A percentile compares a stretch with the other conserved stretches of the same genome.
phyloP scores from a whole-genome alignment of 2,888 invertebrate species.

The Pherbina coryleti region DNA sequence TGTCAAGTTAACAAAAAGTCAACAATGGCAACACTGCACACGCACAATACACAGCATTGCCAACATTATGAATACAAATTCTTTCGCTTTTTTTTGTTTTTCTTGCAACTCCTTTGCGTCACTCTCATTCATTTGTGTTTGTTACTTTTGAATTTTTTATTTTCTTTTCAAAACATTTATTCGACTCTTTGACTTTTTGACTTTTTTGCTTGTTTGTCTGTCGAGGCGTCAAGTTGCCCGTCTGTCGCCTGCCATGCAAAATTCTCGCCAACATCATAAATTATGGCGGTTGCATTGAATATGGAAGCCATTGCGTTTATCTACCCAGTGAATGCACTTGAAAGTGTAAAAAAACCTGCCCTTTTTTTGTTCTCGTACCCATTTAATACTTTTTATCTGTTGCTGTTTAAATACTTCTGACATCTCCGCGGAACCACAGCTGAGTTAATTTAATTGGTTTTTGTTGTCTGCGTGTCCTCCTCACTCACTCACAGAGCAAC shows the following conservation, averaged over 20 bases:
- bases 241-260: background rate
- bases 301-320: background rate
- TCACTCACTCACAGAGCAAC: background rate
- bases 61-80: conserved; percentile 24
- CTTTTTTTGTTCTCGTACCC: background rate
- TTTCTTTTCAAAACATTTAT: background rate
- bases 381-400: background rate
- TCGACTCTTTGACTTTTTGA: conserved; percentile 5
- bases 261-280: conserved; percentile 8
- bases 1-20: background rate
- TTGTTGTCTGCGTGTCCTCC: conserved; percentile 56
- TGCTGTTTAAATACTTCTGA: conserved; percentile 46
- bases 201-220: background rate
- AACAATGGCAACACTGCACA: conserved; percentile 25
- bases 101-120: background rate
- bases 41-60: conserved; percentile 17
- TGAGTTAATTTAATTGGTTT: conserved; percentile 68
- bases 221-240: background rate
- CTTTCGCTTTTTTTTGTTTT: conserved; percentile 14
- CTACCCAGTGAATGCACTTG: conserved; percentile 28
- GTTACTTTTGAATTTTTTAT: background rate
- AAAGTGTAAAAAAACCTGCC: conserved; percentile 8
- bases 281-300: conserved; percentile 18
- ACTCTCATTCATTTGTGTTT: conserved; percentile 11
- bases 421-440: conserved; percentile 67